phyloP scores from a whole-genome alignment of 1,140 invertebrate species.

The Hormaphis cornu region DNA sequence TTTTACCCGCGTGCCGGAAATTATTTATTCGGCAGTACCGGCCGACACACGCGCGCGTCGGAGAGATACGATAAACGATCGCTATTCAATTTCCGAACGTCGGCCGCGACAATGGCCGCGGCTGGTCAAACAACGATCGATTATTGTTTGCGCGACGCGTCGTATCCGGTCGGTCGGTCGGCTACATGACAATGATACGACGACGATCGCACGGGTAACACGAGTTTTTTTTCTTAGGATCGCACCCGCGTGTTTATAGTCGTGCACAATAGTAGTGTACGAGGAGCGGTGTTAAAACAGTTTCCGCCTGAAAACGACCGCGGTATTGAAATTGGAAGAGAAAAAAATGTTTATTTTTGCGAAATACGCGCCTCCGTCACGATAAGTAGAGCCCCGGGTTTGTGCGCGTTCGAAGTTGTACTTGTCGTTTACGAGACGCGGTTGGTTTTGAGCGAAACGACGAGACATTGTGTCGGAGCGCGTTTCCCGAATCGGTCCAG shows the following conservation, averaged over 20 bases:
- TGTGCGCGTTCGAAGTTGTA: too few relatives aligned
- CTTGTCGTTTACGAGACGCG: too few relatives aligned
- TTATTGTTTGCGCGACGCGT: constrained; percentile 29
- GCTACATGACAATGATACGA: too few relatives aligned
- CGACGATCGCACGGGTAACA: too few relatives aligned
- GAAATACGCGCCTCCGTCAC: too few relatives aligned
- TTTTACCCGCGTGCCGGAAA: background rate
- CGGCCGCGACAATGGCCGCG: constrained; percentile 13
- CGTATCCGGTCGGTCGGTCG: constrained; percentile 10
- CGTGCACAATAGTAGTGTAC: constrained; percentile 11
- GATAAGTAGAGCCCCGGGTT: too few relatives aligned
- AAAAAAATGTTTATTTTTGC: background rate
- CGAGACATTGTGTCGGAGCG: background rate
- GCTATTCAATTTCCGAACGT: constrained; percentile 16
- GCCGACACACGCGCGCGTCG: background rate
- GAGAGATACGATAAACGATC: background rate
- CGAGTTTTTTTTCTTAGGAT: constrained; percentile 12
- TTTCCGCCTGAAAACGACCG: constrained; percentile 7
- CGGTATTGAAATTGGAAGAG: background rate
- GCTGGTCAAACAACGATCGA: constrained; percentile 5
- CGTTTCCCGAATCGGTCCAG: constrained; percentile 4
- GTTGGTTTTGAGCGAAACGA: background rate
- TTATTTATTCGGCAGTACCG: background rate
- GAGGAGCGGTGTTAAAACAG: too few relatives aligned
- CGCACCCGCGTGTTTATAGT: background rate